Conservation (phyloP, 1,140 invertebrate species). For the Drosophila serrata region DNA sequence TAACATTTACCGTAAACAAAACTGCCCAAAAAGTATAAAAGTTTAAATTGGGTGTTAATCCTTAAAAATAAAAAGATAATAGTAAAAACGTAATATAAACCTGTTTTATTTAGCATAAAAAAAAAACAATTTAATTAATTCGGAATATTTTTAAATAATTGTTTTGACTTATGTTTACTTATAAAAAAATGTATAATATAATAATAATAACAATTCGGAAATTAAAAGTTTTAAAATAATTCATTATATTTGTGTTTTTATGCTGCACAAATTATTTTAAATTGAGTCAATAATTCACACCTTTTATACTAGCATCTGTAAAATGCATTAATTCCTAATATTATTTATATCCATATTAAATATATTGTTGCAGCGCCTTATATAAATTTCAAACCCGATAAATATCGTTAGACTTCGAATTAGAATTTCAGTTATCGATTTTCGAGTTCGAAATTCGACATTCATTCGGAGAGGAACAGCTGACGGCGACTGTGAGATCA, state of each 20-base stretch:
- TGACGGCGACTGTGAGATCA: neutral
- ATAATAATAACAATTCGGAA: too few relatives aligned
- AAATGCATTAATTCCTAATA: too few relatives aligned
- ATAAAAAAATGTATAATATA: too few relatives aligned
- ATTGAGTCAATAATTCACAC: too few relatives aligned
- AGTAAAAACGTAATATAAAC: neutral
- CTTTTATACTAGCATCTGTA: too few relatives aligned
- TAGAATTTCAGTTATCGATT: conserved; percentile 7
- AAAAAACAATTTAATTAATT: neutral
- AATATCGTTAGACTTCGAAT: neutral
- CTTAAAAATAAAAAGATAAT: conserved; percentile 4
- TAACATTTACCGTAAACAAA: conserved; percentile 1
- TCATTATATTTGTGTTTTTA: too few relatives aligned
- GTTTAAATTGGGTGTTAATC: conserved; percentile 2
- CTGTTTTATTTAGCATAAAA: neutral
- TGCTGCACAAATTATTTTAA: neutral
- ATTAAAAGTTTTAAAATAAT: too few relatives aligned
- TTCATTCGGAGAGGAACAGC: conserved; percentile 3
- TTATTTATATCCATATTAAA: too few relatives aligned
- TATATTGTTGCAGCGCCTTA: neutral
- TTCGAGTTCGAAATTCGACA: conserved; percentile 21
- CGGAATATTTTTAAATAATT: too few relatives aligned
- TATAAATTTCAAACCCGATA: conserved; percentile 1
- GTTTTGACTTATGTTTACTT: too few relatives aligned
- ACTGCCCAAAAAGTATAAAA: conserved; percentile 14